A percentile compares a stretch with the other conserved stretches of the same genome.
phyloP scores from a whole-genome alignment of 2,888 invertebrate genomes.

The Schizaphis graminum region DNA sequence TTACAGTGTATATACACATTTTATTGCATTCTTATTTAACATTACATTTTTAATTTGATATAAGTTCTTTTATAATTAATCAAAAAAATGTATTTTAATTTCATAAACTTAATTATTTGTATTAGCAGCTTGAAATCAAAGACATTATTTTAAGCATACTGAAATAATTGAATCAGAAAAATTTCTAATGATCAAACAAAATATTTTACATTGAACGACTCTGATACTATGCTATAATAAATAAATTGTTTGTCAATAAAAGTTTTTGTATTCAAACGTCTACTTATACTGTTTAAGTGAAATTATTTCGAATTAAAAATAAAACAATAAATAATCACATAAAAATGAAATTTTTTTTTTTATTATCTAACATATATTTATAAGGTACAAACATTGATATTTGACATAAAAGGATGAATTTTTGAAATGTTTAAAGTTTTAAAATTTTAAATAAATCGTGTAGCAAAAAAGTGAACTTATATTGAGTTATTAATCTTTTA shows the following conservation, averaged over 20 bases:
- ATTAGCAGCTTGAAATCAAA: neutral
- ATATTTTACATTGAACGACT: neutral
- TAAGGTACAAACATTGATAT: neutral
- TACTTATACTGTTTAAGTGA: neutral
- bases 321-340: neutral
- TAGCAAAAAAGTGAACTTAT: neutral
- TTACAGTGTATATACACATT: neutral
- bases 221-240: neutral
- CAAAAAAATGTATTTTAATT: no score
- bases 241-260: neutral
- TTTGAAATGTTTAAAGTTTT: neutral
- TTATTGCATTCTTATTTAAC: neutral
- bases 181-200: neutral
- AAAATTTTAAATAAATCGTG: neutral
- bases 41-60: neutral
- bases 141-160: neutral
- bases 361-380: neutral
- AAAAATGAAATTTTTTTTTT: neutral
- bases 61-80: no score
- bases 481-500: neutral
- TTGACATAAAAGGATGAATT: neutral
- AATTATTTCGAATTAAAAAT: neutral
- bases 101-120: neutral
- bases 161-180: neutral
- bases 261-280: neutral